Evolutionary conservation across 2,888 invertebrate species (phyloP), one percentile per base, ranked within the genome.

Genomic region (Lacanobia oleracea): DNA sequence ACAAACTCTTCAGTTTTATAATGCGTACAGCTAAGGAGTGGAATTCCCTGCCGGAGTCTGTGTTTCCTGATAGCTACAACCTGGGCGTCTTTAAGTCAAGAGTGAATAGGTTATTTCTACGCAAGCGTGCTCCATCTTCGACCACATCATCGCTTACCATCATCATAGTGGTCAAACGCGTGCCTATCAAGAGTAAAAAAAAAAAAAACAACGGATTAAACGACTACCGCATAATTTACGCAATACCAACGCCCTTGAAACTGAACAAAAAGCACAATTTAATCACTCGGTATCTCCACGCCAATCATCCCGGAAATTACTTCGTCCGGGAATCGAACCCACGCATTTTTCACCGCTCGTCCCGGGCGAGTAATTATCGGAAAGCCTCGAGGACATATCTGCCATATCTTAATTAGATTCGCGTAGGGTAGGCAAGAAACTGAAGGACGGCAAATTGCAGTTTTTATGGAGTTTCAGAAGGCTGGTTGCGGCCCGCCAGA

Each of bases 341-440:
- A 37, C 51, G 59, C 63, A 48, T 33, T 81, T 84, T 75, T 59
- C 67, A 51, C 23, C 60, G 71, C 21, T 50, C 6, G 67, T 69
- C 56, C 40, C 74, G 40, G 45, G 50, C 27, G 68, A 45, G 57
- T 75, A 75, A 83, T 84, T 80, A 84, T 83, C 61, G 80, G 80
- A 73, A 77, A 75, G 65, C 62, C 59, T 54, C 67, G 71, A 67
- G 69, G 72, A 68, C 65, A 65, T 83, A 79, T 83, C 82, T 71
- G 64, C 72, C 60, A 77, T 78, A 78, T 83, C 86, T 83, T 83
- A 84, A 84, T 85, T 80, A 76, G 59, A 75, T 77, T 72, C 70
- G 53, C 64, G 57, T 59, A 45, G 75, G 57, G 64, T 61, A 48
- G n/a, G 14, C 65, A 67, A 59, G 56, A 64, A 71, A 59, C n/a